Percentiles rank a stretch among this genome's conserved stretches.
phyloP scores from a whole-genome alignment of 2,113 vertebrate genomes.

The Struthio camelus region DNA sequence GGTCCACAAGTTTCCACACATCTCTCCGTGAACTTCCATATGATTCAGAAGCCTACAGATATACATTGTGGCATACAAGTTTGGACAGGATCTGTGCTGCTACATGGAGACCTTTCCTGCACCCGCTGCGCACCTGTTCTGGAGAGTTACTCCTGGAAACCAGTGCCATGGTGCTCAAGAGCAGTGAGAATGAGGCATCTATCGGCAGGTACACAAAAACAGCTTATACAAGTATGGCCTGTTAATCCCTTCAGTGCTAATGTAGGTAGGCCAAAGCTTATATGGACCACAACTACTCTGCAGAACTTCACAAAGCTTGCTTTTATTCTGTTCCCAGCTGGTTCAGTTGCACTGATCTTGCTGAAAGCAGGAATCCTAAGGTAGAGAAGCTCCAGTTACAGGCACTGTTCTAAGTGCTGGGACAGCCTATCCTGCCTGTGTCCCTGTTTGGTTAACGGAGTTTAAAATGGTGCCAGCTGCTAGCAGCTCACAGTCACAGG shows the following conservation, averaged over 20 bases:
- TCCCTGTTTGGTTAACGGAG: neutral
- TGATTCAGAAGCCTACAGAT: neutral
- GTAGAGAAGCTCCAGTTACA: neutral
- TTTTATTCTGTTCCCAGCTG: neutral
- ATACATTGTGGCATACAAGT: neutral
- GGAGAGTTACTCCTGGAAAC: neutral
- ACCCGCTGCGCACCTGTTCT: neutral
- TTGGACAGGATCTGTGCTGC: neutral
- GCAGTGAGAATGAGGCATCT: neutral
- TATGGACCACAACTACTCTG: neutral
- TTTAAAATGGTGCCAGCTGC: neutral
- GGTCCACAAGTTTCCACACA: neutral
- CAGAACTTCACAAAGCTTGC: neutral
- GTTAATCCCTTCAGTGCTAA: neutral
- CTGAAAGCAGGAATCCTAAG: neutral
- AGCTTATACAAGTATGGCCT: neutral
- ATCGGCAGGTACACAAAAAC: neutral
- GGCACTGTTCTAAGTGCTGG: neutral
- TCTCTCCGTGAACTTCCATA: neutral
- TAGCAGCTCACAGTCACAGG: neutral
- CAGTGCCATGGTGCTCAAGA: neutral
- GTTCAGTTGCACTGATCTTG: neutral
- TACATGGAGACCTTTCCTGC: neutral
- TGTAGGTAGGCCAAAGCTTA: neutral
- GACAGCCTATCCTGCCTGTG: neutral